Evolutionary conservation across 1,140 invertebrate species (phyloP), one percentile per base, ranked within the genome.

Genomic region (Melitaea cinxia): DNA sequence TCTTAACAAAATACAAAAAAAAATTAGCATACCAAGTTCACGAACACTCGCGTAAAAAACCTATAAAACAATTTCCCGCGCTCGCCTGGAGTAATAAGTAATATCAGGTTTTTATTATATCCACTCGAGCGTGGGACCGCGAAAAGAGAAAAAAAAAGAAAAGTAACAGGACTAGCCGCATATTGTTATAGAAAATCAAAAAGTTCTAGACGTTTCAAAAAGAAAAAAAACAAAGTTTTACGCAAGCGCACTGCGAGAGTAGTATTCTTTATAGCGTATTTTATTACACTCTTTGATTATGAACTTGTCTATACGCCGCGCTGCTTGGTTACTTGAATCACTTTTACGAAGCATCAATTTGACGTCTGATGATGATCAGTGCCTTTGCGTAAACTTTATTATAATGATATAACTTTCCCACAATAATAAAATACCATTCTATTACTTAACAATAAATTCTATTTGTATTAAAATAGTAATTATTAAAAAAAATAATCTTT

Each of bases 111-210:
- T 78, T 72, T 78, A 76, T 66, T 57, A 60, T 65, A 61, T 66
- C 67, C 69, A 73, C 14, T 57, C 45, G 73, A 76, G 65, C 76
- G 76, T 76, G 76, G 70, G 76, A 78, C 57, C 72, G 76, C 67
- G 65, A 73, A 72, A 67, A 17, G 21, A 45, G 30, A 33, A 33
- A 33, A 59, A 28, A 57, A 49, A 59, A 59, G 53, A 58, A 59
- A 60, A 60, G 26, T 33, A 33, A 59, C 33, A 42, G 54, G 37
- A 56, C 57, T 23, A 17, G 21, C n/a, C 45, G 57, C 57, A 45
- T 65, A 65, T 65, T 59, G 54, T 65, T 58, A 56, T 64, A 26
- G 55, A 30, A 26, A 6, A 37, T 35, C 24, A 55, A 21, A 56
- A 42, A 55, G 15, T 21, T 28, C 30, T 55, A 23, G 12, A 2